Base-by-base conservation (phyloP, 1,140 invertebrate species). In the Latrodectus geometricus region DNA sequence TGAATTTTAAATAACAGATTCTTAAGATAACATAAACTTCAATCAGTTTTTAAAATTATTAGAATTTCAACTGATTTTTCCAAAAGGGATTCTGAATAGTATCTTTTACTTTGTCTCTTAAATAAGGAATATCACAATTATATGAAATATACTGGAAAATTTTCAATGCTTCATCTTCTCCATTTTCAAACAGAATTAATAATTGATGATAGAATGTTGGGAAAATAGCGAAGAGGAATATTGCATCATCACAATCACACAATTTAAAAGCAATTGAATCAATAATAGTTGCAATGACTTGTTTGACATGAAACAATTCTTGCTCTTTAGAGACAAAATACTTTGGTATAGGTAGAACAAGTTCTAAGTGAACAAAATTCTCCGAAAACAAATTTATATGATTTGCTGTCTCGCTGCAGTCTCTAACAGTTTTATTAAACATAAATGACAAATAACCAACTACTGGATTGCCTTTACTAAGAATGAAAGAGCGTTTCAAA, bases 381-480 rank as follows among this genome's bases (percentile, higher is more conserved):
- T 73, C 54, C 56, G 52, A n/a, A 83, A 83, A 74, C 7, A 83
- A 9, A 49, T 35, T 48, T 8, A 65, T 74, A 21, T 5, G 12
- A 14, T 14, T 9, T 65, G 21, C 8, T 49, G 21, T 9, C n/a
- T 49, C 21, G 2, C 52, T 35, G 14, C 61, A 17, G 5, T 74
- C 52, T 72, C 17, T 74, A 5, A 83, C 23, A 14, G 48, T 14
- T 74, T 74, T 49, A 21, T 70, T 65, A 65, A 83, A 74, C 20
- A 65, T 48, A 50, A 49, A 83, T 20, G 21, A 20, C n/a, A 83
- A 49, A 83, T 83, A 83, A 21, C 69, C 70, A 49, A 83, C 80
- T 21, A 74, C 70, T 20, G 80, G 80, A n/a, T 83, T 73, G 3
- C 80, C 70, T 15, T 74, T 49, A n/a, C 52, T 61, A 15, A 66